Base-by-base conservation (phyloP, 37 sponge, comb jelly and placozoan genomes). In the Halichondria panicea region DNA sequence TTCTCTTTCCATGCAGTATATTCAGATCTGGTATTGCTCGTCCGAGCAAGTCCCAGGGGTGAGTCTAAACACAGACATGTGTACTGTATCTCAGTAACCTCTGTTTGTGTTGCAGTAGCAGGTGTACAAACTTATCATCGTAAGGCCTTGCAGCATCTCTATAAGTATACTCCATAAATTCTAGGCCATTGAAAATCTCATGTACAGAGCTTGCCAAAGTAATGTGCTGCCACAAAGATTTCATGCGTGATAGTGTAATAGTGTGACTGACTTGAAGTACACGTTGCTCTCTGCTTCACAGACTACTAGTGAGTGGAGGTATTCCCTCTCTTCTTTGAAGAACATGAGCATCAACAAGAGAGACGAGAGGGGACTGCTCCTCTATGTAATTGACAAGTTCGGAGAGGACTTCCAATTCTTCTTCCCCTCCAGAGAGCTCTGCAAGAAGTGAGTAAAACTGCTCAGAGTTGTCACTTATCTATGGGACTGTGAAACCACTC, bases 371-470 rank as follows among this genome's bases (percentile, higher is more conserved):
- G 78, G 93, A 7, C 34, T 84, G 15, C 58, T 92, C 18, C 78
- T 92, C 54, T 88, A 71, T 30, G 71, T 78, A 15, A 34, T 93
- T 27, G 43, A 64, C 31, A 52, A 85, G 44, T 83, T 74, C 60
- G 61, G 85, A 27, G 75, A 81, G 22, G 94, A 93, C 55, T 93
- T 93, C 56, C 91, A 93, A 11, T 24, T 93, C 53, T 93, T 64
- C 76, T 93, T 93, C 74, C 75, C 94, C 13, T 89, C 91, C 5
- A 56, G 55, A 24, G 37, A 31, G 24, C 82, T 74, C 5, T 76
- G 90, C 61, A 39, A 68, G 32, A 78, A 69, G 93, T 92, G 48
- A 55, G 42, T 21, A 33, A n/a, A 9, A 30, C 15, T 63, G 36
- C 37, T 35, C 58, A 28, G 71, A 71, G 11, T 43, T 43, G 46